Evolutionary conservation across 2,888 invertebrate species (phyloP), one percentile per base, ranked within the genome.

Genomic region (Parthenolecanium corni): DNA sequence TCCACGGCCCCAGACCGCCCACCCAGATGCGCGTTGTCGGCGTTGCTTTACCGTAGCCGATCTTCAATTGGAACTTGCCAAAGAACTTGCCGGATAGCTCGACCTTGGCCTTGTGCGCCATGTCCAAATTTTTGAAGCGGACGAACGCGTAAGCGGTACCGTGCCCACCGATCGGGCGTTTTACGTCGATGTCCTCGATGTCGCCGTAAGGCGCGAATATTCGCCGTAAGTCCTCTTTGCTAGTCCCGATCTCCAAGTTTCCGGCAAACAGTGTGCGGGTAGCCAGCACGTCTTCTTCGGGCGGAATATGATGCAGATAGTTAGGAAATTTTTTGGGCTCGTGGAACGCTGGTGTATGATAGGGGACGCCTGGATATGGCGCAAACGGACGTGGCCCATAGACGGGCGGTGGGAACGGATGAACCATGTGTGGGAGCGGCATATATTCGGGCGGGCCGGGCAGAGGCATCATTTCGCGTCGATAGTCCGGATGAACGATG

Each of bases 1-100:
- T 91, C 96, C 96, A 95, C 0, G 91, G 87, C 0, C 96, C 96
- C 6, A 97, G 78, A 21, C 96, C 95, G 56, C 98, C 98, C 0
- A 98, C 91, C 96, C 97, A 98, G 64, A 98, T 88, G 64, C 93
- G 82, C 9, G 93, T 91, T 0, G 96, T 95, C 1, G 96, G 93
- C 16, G 92, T 93, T 0, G 93, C 93, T 77, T 98, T 98, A 1
- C 97, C 98, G 75, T 97, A 98, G n/a, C 97, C 97, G 72, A 99
- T 97, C 76, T 98, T 97, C 74, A 96, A 95, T 76, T 95, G 93
- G 72, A 95, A 95, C 75, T 95, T 94, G 3, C 96, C 96, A 74
- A 97, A 94, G 72, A 94, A 93, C 72, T 95, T 93, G 0, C 96
- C 96, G 6, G 94, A 94, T 64, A 96, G 78, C 74, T 94, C 94